A percentile compares a stretch with the other conserved stretches of the same genome.
These are phyloP conservation scores for Gallirallus australis DNA, from an alignment of 2,797 vertebrate genomes.

Conservation along the genomic window DNA sequence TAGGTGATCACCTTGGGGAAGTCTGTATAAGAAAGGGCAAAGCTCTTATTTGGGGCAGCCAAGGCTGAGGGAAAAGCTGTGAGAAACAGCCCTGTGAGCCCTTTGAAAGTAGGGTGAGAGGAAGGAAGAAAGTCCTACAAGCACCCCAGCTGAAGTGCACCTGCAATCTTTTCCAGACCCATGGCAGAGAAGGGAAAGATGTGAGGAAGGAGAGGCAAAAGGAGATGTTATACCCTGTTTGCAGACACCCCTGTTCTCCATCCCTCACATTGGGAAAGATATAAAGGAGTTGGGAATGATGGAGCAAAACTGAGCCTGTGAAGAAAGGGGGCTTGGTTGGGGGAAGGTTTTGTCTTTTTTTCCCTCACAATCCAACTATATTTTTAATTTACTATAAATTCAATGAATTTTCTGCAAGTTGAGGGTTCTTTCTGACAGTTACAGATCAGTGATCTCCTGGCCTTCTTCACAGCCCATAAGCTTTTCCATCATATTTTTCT, in stretches of 20 bases:
- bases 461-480: not conserved
- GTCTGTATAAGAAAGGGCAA: not conserved
- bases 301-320: not conserved
- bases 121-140: too few species aligned
- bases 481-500: not conserved
- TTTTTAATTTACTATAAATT: not conserved
- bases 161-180: not conserved
- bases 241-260: too few species aligned
- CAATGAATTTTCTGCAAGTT: not conserved
- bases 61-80: fast-evolving
- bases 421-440: not conserved
- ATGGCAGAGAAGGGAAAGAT: too few species aligned
- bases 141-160: fast-evolving
- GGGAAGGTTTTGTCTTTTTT: not conserved
- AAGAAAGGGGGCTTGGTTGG: not conserved
- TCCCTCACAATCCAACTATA: not conserved
- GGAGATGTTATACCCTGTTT: not conserved
- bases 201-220: fast-evolving
- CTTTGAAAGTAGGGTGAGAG: fast-evolving
- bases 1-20: too few species aligned
- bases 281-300: not conserved
- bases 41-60: not conserved
- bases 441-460: not conserved
- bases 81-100: not conserved
- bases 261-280: too few species aligned